Percentiles rank a stretch among this genome's conserved stretches.
These are phyloP conservation scores for Argentina silus DNA, from an alignment of 2,797 vertebrate genomes.

Conservation along the genomic window DNA sequence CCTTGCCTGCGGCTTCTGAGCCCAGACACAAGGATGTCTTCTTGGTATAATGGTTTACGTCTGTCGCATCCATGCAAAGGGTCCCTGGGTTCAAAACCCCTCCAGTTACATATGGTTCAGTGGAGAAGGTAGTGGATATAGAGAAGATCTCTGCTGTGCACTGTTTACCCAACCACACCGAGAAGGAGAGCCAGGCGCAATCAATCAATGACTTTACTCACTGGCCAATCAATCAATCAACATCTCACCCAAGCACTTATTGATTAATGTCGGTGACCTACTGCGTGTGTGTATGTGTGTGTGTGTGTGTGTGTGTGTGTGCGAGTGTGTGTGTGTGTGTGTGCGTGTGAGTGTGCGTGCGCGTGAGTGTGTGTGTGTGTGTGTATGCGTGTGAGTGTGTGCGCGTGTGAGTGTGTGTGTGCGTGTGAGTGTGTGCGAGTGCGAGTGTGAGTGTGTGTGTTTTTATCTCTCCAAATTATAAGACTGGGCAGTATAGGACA, in stretches of 20 bases:
- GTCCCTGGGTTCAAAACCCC: no score
- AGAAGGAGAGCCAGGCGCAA: background rate
- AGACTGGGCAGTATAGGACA: no score
- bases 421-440: background rate
- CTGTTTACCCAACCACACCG: no score
- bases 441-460: background rate
- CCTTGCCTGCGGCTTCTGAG: no score
- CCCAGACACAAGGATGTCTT: no score
- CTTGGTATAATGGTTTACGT: no score
- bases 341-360: background rate
- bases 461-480: no score
- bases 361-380: background rate
- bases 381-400: background rate
- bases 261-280: background rate
- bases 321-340: background rate
- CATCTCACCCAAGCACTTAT: background rate
- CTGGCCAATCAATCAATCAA: background rate
- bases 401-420: background rate
- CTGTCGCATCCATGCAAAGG: no score
- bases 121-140: background rate
- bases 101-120: no score
- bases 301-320: background rate
- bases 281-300: background rate
- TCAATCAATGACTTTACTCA: background rate
- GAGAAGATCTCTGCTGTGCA: background rate